phyloP scores from a whole-genome alignment of 2,888 invertebrate genomes.

The Scaptomyza caliginosa region DNA sequence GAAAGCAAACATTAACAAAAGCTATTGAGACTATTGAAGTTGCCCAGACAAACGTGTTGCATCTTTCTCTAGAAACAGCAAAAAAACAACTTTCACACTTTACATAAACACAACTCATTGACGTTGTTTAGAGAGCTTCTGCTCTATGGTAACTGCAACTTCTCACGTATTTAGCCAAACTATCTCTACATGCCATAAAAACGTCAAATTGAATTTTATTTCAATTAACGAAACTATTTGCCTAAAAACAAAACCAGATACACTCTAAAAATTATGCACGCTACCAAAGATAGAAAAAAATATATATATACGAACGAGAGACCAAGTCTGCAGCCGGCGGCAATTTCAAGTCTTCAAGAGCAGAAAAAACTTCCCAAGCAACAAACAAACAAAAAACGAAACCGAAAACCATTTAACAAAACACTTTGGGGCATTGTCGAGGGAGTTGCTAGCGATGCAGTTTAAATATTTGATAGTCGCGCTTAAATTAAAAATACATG shows the following conservation, averaged over 20 bases:
- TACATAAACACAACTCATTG: conserved; percentile 20
- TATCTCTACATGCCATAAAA: conserved; percentile 74
- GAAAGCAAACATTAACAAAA: conserved; percentile 21
- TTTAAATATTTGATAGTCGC: conserved; percentile 58
- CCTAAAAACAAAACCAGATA: conserved; percentile 31
- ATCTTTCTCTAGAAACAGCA: conserved; percentile 58
- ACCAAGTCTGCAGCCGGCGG: conserved; percentile 27
- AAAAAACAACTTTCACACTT: conserved; percentile 70
- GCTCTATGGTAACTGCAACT: conserved; percentile 49
- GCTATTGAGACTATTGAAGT: conserved; percentile 36
- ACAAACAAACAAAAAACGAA: conserved; percentile 5
- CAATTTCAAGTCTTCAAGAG: conserved; percentile 36
- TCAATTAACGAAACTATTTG: conserved; percentile 77
- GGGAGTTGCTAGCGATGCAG: conserved; percentile 41
- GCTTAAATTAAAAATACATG: conserved; percentile 69
- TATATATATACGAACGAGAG: conserved; percentile 15
- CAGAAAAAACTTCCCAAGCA: conserved; percentile 17
- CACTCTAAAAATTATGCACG: too few species aligned
- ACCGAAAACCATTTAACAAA: conserved; percentile 55
- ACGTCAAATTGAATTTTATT: conserved; percentile 78
- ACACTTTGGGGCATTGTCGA: conserved; percentile 54
- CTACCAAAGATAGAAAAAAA: too few species aligned
- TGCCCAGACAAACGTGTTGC: conserved; percentile 54
- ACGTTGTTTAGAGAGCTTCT: conserved; percentile 30
- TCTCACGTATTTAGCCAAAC: conserved; percentile 73